These are phyloP conservation scores for Silurus lanzhouensis DNA, from an alignment of 2,797 vertebrate species.

Conservation along the genomic window DNA sequence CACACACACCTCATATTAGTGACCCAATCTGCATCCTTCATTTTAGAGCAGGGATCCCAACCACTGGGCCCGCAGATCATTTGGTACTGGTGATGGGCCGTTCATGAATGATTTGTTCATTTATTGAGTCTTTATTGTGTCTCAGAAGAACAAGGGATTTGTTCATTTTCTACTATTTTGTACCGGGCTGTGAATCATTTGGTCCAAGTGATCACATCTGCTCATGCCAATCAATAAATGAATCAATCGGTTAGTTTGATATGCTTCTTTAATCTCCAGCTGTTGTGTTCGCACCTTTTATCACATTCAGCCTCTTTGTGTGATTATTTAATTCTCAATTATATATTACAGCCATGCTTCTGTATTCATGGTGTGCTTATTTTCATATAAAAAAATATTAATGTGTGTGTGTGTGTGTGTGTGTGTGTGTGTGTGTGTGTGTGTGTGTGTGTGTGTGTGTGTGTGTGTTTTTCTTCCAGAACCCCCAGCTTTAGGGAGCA, in stretches of 20 bases:
- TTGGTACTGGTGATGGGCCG: too few species aligned
- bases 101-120: too few species aligned
- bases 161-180: too few species aligned
- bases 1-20: background rate
- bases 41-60: background rate
- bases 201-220: too few species aligned
- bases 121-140: too few species aligned
- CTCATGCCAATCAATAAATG: too few species aligned
- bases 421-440: background rate
- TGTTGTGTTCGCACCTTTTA: background rate
- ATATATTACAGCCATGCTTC: background rate
- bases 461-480: constrained; percentile 68
- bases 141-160: too few species aligned
- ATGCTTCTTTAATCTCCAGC: background rate
- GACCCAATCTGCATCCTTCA: background rate
- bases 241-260: too few species aligned
- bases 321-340: too few species aligned
- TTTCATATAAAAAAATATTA: background rate
- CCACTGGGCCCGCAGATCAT: too few species aligned
- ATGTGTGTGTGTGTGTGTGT: constrained; percentile 27
- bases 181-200: too few species aligned
- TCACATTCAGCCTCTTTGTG: background rate
- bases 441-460: too few species aligned
- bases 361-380: constrained; percentile 11
- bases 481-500: constrained; percentile 83